Conservation (phyloP, 1,140 invertebrate genomes). For the Atta colombica region DNA sequence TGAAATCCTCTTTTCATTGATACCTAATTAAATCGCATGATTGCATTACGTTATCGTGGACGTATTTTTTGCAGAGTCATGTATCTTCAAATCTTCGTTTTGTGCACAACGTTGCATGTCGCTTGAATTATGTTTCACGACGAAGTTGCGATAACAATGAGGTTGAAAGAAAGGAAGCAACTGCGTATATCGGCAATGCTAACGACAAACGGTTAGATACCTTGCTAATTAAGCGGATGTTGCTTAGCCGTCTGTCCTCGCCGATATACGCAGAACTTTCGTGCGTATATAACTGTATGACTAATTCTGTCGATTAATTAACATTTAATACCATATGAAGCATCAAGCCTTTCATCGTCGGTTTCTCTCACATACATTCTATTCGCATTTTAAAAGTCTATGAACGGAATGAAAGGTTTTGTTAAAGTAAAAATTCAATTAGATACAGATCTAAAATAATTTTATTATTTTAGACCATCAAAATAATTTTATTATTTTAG, state of each 20-base stretch:
- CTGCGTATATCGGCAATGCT: background rate
- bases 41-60: background rate
- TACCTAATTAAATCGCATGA: constrained; percentile 28
- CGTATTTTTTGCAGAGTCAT: background rate
- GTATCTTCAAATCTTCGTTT: background rate
- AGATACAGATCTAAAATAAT: too few relatives aligned
- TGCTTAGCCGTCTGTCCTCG: background rate
- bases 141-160: background rate
- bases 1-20: background rate
- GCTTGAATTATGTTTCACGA: background rate
- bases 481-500: too few relatives aligned
- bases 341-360: background rate
- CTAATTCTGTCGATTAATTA: constrained; percentile 24
- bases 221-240: background rate
- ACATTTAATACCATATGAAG: background rate
- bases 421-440: too few relatives aligned
- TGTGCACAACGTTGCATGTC: background rate
- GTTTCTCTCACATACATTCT: background rate
- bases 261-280: background rate
- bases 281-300: background rate
- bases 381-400: background rate
- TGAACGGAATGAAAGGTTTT: too few relatives aligned
- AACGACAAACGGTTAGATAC: background rate
- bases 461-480: too few relatives aligned
- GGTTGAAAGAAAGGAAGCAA: background rate